Evolutionary conservation across 2,888 invertebrate genomes (phyloP).

Genomic region (Macrophya alboannulata): DNA sequence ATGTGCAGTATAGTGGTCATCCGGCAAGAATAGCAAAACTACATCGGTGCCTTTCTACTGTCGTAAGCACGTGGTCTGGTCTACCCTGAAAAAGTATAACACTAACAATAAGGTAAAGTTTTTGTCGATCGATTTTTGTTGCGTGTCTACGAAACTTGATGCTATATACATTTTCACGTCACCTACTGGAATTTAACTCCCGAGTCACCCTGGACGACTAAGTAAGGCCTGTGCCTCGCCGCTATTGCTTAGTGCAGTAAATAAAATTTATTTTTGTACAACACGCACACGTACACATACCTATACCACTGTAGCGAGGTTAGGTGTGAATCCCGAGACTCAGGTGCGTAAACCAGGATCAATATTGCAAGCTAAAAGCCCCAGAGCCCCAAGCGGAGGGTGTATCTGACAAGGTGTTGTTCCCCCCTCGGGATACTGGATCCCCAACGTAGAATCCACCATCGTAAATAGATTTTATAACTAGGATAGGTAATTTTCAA

Average conservation of each 20-base stretch:
- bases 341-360: conserved; percentile 70
- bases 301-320: conserved; percentile 5
- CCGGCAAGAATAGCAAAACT: neutral
- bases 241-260: conserved; percentile 37
- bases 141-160: conserved; percentile 24
- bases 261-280: conserved; percentile 45
- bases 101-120: conserved; percentile 8
- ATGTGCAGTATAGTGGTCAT: neutral
- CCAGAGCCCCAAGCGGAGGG: conserved; percentile 18
- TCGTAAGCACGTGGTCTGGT: neutral
- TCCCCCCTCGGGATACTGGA: conserved; percentile 19
- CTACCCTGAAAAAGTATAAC: neutral
- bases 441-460: neutral
- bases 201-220: conserved; percentile 15
- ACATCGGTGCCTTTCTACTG: neutral
- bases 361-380: conserved; percentile 69
- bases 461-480: neutral
- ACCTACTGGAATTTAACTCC: conserved; percentile 22
- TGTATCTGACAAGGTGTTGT: conserved; percentile 25
- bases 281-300: neutral
- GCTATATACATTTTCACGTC: conserved; percentile 27
- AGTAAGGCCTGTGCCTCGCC: conserved; percentile 1
- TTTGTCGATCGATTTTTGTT: conserved; percentile 10
- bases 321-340: conserved; percentile 53
- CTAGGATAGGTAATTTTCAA: neutral